Conservation (phyloP, 2,888 invertebrate genomes). For the Nomada ruficornis region DNA sequence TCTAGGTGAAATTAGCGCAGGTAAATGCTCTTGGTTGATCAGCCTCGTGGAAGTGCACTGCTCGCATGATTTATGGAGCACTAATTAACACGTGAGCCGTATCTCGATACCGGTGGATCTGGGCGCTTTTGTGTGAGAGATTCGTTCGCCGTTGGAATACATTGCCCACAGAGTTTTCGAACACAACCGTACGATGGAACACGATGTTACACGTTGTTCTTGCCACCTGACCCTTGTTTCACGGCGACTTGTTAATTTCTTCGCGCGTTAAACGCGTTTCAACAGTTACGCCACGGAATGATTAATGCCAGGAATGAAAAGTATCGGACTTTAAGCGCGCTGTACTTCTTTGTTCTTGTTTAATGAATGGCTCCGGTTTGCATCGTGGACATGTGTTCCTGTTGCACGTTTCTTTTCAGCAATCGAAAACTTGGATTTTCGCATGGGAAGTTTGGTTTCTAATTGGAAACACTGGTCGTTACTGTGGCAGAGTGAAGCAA, state of each 20-base stretch:
- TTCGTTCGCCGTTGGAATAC: slow-evolving; percentile 49
- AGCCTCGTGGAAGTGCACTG: slow-evolving; percentile 67
- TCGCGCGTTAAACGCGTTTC: not conserved
- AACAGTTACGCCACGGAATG: not conserved
- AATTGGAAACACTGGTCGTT: too few relatives aligned
- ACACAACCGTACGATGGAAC: slow-evolving; percentile 12
- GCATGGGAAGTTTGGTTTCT: too few relatives aligned
- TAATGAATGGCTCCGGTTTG: too few relatives aligned
- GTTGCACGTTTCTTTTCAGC: too few relatives aligned
- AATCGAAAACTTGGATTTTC: too few relatives aligned
- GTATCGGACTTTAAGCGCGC: not conserved
- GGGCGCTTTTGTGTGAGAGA: slow-evolving; percentile 30
- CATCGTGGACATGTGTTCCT: too few relatives aligned
- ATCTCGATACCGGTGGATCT: slow-evolving; percentile 59
- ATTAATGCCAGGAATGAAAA: slow-evolving; percentile 7
- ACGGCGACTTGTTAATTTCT: slow-evolving; percentile 23
- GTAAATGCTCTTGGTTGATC: slow-evolving; percentile 66
- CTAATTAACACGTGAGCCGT: slow-evolving; percentile 68
- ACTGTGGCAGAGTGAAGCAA: too few relatives aligned
- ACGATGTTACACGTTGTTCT: slow-evolving; percentile 15
- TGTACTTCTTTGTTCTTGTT: too few relatives aligned
- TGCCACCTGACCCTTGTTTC: not conserved
- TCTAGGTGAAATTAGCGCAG: slow-evolving; percentile 65
- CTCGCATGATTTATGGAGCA: slow-evolving; percentile 73
- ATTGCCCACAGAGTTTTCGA: slow-evolving; percentile 28